phyloP scores from a whole-genome alignment of 2,113 vertebrate genomes.

The Colaptes auratus region DNA sequence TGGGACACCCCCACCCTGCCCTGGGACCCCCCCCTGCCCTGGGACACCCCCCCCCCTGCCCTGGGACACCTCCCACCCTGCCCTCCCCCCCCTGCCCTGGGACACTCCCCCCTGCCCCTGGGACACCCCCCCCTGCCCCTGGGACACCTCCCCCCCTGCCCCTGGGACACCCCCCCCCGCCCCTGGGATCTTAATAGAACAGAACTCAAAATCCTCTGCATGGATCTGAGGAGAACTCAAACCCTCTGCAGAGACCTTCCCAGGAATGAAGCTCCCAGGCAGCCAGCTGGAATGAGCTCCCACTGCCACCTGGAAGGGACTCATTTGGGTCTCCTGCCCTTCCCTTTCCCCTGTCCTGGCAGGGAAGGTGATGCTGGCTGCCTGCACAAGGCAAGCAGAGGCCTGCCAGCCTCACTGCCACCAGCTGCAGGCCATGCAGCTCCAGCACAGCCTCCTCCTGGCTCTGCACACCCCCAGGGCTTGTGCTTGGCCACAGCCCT shows the following conservation, averaged over 20 bases:
- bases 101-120: too few relatives aligned
- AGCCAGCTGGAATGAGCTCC: neutral
- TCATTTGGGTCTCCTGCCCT: neutral
- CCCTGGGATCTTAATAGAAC: too few relatives aligned
- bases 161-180: too few relatives aligned
- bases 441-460: neutral
- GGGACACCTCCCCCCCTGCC: too few relatives aligned
- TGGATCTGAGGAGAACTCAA: neutral
- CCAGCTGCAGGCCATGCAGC: neutral
- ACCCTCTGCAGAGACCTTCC: neutral
- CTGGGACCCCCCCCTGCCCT: too few relatives aligned
- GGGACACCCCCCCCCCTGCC: too few relatives aligned
- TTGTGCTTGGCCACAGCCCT: constrained; percentile 21
- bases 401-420: neutral
- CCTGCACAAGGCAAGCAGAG: neutral
- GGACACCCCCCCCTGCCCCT: too few relatives aligned
- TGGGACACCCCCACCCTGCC: too few relatives aligned
- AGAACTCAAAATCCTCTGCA: too few relatives aligned
- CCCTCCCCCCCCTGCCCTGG: too few relatives aligned
- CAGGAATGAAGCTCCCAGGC: neutral
- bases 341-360: neutral
- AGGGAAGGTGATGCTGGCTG: neutral
- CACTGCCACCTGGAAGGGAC: neutral
- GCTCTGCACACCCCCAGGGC: neutral
- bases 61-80: too few relatives aligned